These are phyloP conservation scores for Hydrolagus affinis DNA, from an alignment of 2,113 vertebrate species.

Conservation along the genomic window DNA sequence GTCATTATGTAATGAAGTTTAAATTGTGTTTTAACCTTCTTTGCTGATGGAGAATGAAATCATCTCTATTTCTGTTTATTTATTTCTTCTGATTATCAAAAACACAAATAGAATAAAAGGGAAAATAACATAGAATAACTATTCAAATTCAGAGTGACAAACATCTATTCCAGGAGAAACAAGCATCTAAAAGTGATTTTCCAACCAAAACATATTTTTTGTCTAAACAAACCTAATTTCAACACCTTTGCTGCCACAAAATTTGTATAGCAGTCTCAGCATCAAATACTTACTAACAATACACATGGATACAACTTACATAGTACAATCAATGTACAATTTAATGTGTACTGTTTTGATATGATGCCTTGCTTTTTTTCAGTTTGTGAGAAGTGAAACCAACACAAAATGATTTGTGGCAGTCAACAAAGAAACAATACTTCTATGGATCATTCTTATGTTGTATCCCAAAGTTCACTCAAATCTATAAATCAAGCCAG, in stretches of 20 bases:
- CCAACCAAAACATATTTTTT: neutral
- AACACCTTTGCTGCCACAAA: neutral
- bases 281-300: neutral
- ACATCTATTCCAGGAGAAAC: too few species aligned
- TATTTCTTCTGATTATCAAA: neutral
- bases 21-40: neutral
- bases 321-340: neutral
- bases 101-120: neutral
- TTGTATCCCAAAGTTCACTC: neutral
- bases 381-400: neutral
- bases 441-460: neutral
- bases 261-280: neutral
- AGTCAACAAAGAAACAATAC: too few species aligned
- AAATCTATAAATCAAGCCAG: neutral
- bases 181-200: too few species aligned
- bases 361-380: neutral
- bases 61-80: neutral
- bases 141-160: neutral
- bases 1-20: neutral
- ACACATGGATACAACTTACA: neutral
- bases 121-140: neutral
- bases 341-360: neutral
- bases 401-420: neutral
- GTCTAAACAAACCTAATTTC: neutral
- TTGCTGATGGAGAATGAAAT: neutral